Evolutionary conservation across 2,888 invertebrate genomes (phyloP), one percentile per base, ranked within the genome.

Genomic region (Amaurobius ferox): DNA sequence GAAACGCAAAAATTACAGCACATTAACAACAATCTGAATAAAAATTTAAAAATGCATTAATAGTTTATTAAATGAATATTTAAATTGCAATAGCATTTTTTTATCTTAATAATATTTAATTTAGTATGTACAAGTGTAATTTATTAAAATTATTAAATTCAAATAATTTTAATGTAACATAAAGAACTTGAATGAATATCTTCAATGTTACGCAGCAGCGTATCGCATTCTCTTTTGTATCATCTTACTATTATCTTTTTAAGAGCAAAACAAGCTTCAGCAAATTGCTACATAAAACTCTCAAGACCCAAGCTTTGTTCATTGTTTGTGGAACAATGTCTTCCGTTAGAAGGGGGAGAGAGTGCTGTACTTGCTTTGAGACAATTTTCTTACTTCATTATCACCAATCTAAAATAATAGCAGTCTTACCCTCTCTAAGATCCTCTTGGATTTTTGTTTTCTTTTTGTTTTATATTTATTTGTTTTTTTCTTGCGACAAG

Each of bases 371-470:
- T 85, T 85, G 71, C 83, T 85, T 77, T 72, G 71, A 85, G 83
- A 77, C 83, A 85, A 85, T 85, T 85, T 85, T 83, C 72, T 35
- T 66, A 72, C 77, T 77, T 85, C 77, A 85, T 85, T 85, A 77
- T 85, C 83, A 77, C 83, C 83, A 77, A 85, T 85, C 83, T 71
- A 85, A 85, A 85, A 85, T 85, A 85, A 85, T 85, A 77, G 74
- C 74, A 74, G 77, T 66, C 77, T 85, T 77, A 78, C 66, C 55
- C 55, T 71, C 72, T 85, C 70, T 67, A 16, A 61, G 55, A 23
- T 72, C 62, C 70, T 80, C 62, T 74, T 23, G 35, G 9, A 26
- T 55, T 70, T 77, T 67, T 71, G 35, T 74, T 71, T 72, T 72
- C 28, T 71, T 74, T 32, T 74, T 67, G 29, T 26, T 80, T 73